Evolutionary conservation across 1,140 invertebrate genomes (phyloP), one percentile per base, ranked within the genome.

Genomic region (Eufriesea mexicana): DNA sequence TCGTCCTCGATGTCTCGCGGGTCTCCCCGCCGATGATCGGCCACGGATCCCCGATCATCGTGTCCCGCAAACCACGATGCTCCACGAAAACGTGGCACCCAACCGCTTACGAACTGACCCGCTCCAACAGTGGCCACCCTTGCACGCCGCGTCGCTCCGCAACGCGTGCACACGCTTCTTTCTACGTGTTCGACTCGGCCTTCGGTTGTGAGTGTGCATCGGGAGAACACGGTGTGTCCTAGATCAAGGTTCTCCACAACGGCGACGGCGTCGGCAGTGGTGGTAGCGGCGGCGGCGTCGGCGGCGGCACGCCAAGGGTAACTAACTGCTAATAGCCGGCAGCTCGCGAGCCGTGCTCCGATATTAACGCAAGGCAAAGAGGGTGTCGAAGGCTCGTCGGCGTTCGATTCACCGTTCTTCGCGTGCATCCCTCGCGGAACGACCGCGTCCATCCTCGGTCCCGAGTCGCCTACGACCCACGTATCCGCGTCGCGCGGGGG

Each of bases 391-490:
- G 28, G 54, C 45, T 76, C 64, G 51, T 76, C 54, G 70, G 18
- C 73, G 28, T 61, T 68, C 51, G 62, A 81, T 74, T 47, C n/a
- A 20, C 12, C 35, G 57, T 62, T 51, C 16, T 25, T 51, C 64
- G 62, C 54, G 14, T 14, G 12, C 20, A 18, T 14, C 61, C 51
- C 23, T 51, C 12, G 2, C 16, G 28, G 7, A 64, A 35, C 28
- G 23, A n/a, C 20, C n/a, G 54, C 20, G 61, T 51, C 47, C n/a
- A 47, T 49, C 20, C 6, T n/a, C 4, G 54, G 25, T 10, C 7
- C 71, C n/a, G n/a, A n/a, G 74, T 76, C 79, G 74, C 72, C 83
- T 49, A 28, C 23, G 25, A 74, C 12, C 2, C 57, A 12, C n/a
- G 83, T 86, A n/a, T n/a, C n/a, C 35, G 35, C 74, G 49, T 23